Evolutionary conservation across 1,140 invertebrate species (phyloP).

Genomic region (Homarus americanus): DNA sequence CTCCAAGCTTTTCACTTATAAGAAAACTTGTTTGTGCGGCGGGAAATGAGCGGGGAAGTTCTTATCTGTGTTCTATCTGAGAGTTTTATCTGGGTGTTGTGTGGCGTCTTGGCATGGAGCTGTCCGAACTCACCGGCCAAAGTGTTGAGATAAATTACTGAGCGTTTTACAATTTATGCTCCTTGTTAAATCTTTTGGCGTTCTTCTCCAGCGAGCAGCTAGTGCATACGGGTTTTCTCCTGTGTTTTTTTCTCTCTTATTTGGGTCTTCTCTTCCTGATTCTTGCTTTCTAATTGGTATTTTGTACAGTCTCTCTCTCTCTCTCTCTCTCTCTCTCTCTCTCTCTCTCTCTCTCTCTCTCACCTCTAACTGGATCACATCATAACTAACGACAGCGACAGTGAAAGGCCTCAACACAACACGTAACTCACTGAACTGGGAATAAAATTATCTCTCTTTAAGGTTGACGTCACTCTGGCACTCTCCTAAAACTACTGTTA

Average conservation of each 20-base stretch:
- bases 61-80: not conserved
- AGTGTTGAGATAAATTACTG: slow-evolving; percentile 14
- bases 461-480: too few species aligned
- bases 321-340: too few species aligned
- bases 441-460: too few species aligned
- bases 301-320: too few species aligned
- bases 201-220: not conserved
- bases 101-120: not conserved
- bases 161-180: not conserved
- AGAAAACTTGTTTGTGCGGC: too few species aligned
- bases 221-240: not conserved
- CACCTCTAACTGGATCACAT: too few species aligned
- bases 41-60: not conserved
- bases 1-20: not conserved
- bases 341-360: too few species aligned
- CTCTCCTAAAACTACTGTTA: too few species aligned
- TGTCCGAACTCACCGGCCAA: not conserved
- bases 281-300: not conserved
- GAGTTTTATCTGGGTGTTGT: slow-evolving; percentile 1
- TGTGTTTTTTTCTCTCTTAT: not conserved
- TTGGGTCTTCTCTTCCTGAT: not conserved
- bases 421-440: too few species aligned
- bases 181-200: slow-evolving; percentile 6
- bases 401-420: too few species aligned
- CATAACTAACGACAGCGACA: too few species aligned